Evolutionary conservation across 1,140 invertebrate genomes (phyloP), one percentile per base, ranked within the genome.

Genomic region (Drosophila ananassae): DNA sequence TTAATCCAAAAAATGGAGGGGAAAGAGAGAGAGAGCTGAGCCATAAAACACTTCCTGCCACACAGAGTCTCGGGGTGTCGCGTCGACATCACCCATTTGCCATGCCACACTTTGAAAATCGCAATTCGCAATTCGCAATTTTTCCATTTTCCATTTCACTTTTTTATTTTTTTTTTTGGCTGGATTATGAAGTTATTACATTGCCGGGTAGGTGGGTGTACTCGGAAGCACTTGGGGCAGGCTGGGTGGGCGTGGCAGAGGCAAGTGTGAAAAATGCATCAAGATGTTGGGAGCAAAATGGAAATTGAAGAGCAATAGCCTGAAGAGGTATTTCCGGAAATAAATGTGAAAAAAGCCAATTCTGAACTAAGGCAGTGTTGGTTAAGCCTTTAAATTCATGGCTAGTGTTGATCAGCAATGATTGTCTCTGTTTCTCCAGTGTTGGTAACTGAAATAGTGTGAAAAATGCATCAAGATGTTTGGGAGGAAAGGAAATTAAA

Each of bases 151-250:
- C 60, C 52, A 60, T 68, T 73, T 52, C 69, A 74, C 63, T 75
- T 75, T 79, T 17, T 17, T 17, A 17, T 17, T 17, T 17, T 17
- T 17, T 17, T 17, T 17, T 77, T 54, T 53, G 60, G 44, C 7
- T 28, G 64, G 39, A 66, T 77, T 71, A 85, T 87, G 32, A 85
- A 85, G 82, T 85, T 85, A 85, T 85, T 85, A 87, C 82, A 73
- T 24, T 22, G 17, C 17, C 46, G 25, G 10, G 13, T 48, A 37
- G 47, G 53, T 85, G 80, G 80, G 81, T 85, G 79, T 79, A 83
- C 53, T 79, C 80, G 80, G 80, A 84, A 84, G 64, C 41, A 44
- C 39, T 41, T 79, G 62, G 17, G 17, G 32, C 32, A 34, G 21
- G 41, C 41, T 6, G 3, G 28, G 22, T 9, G 52, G 48, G 46